Evolutionary conservation across 2,797 vertebrate genomes (phyloP).

Genomic region (Micrastur ruficollis): DNA sequence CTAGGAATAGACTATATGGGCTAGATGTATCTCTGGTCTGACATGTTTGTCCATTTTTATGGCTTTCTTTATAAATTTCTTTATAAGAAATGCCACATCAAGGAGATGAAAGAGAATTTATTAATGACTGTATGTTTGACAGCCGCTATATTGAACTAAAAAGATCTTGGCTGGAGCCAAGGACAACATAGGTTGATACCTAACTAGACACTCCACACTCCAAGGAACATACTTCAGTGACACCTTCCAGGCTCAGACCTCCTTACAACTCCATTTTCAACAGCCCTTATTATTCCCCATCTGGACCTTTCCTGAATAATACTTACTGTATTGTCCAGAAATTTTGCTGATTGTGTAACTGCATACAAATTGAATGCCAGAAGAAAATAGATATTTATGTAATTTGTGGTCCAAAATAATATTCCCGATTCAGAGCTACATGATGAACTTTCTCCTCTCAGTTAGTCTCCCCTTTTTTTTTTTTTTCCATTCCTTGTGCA

Average conservation of each 20-base stretch:
- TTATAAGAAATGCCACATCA: conserved; percentile 23
- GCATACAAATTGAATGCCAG: neutral
- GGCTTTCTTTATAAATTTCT: conserved; percentile 17
- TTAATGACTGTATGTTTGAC: neutral
- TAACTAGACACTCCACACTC: neutral
- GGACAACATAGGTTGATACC: neutral
- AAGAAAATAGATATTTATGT: neutral
- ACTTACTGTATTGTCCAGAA: neutral
- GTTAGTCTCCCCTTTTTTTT: neutral
- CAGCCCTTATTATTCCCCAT: neutral
- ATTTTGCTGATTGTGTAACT: neutral
- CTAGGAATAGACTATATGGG: neutral
- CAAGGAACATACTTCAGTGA: neutral
- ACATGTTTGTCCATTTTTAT: neutral
- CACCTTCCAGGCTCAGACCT: neutral
- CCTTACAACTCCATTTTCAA: neutral
- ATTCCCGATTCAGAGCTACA: neutral
- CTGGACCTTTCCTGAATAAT: neutral
- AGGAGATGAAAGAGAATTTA: conserved; percentile 13
- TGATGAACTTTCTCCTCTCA: neutral
- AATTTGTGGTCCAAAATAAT: neutral
- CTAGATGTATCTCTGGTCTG: neutral
- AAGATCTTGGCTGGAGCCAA: neutral
- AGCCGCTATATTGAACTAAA: neutral
- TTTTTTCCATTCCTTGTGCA: neutral